Evolutionary conservation across 2,113 vertebrate genomes (phyloP).

Genomic region (Seriola dumerili): DNA sequence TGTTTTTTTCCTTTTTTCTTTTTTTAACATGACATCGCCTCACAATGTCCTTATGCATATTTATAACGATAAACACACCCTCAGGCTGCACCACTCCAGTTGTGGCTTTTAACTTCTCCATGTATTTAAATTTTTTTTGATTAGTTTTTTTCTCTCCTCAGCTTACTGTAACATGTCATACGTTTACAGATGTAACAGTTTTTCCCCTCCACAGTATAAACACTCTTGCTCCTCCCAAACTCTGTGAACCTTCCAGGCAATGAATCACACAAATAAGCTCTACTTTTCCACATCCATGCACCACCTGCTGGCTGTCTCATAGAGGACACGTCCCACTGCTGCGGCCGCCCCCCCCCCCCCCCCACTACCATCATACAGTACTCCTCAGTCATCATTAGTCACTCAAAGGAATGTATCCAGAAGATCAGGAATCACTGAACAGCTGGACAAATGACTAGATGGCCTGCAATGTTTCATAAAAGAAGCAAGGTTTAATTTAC

Average conservation of each 20-base stretch:
- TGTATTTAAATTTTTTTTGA: not conserved
- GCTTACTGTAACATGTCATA: conserved; percentile 9
- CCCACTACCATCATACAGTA: conserved; percentile 2
- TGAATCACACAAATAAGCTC: conserved; percentile 2
- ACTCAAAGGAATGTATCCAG: conserved; percentile 26
- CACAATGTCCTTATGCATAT: conserved; percentile 12
- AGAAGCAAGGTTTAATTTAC: conserved; percentile 98
- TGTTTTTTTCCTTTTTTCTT: not conserved
- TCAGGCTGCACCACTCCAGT: not conserved
- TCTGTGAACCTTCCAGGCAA: not conserved
- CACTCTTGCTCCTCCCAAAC: conserved; percentile 47
- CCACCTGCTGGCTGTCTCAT: conserved; percentile 76
- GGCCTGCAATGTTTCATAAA: conserved; percentile 85
- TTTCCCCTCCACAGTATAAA: conserved; percentile 29
- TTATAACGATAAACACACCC: conserved; percentile 16
- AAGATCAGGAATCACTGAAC: not conserved
- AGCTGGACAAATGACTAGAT: conserved; percentile 24
- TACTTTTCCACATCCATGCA: conserved; percentile 56
- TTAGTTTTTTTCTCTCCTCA: not conserved
- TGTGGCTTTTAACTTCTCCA: not conserved
- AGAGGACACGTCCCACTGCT: conserved; percentile 28
- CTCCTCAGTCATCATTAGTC: conserved; percentile 30
- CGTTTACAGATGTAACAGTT: conserved; percentile 19
- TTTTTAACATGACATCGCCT: conserved; percentile 32
- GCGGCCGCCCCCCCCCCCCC: not conserved